phyloP scores from a whole-genome alignment of 2,113 vertebrate genomes.

The Cervus canadensis region DNA sequence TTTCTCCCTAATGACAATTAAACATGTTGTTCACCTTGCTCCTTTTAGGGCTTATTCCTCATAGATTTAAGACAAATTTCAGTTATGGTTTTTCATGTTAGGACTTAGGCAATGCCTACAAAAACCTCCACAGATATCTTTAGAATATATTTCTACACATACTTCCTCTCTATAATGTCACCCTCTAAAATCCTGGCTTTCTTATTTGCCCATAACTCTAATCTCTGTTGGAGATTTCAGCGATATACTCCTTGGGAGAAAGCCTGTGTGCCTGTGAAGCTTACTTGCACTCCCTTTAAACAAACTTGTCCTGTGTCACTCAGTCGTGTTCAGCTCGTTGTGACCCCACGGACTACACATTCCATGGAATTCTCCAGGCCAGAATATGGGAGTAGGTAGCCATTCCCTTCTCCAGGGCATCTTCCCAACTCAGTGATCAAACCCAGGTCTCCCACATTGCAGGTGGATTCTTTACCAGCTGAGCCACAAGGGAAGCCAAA shows the following conservation, averaged over 20 bases:
- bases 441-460: neutral
- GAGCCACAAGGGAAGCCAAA: neutral
- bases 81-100: neutral
- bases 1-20: neutral
- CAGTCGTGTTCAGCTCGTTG: neutral
- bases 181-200: neutral
- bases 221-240: neutral
- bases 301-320: rapidly evolving
- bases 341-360: neutral
- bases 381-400: neutral
- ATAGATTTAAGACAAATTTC: neutral
- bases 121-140: neutral
- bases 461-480: neutral
- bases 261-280: neutral
- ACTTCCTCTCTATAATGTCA: neutral
- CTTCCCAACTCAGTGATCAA: neutral
- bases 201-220: neutral
- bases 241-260: neutral
- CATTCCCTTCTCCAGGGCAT: neutral
- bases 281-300: neutral
- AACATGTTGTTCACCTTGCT: neutral
- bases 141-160: neutral
- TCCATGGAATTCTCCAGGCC: neutral
- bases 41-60: neutral
- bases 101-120: neutral